Conservation (phyloP, 2,797 vertebrate genomes). For the Meriones psammophilus region DNA sequence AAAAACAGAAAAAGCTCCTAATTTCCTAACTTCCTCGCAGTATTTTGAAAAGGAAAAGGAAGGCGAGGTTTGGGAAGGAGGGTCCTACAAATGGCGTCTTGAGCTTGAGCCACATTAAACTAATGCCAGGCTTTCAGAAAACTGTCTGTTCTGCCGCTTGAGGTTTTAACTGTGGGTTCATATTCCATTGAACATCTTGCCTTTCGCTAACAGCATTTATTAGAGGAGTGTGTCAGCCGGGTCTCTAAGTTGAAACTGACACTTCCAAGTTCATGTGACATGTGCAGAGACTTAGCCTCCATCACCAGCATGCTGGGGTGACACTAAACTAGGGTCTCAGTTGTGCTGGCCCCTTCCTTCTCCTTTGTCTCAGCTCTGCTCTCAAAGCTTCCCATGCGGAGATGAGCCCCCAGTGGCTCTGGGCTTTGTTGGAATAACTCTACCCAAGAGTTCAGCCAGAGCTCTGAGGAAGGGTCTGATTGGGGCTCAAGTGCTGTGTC, state of each 20-base stretch:
- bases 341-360: not conserved
- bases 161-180: not conserved
- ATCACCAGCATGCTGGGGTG: fast-evolving
- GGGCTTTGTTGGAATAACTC: not conserved
- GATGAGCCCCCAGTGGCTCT: fast-evolving
- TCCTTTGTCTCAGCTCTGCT: too few species aligned
- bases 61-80: not conserved
- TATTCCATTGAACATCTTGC: not conserved
- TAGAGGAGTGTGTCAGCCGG: not conserved
- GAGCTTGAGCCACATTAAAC: not conserved
- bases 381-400: fast-evolving
- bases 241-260: not conserved
- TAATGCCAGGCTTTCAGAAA: not conserved
- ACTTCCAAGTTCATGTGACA: too few species aligned
- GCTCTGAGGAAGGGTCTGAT: not conserved
- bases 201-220: not conserved
- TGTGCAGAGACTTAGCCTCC: not conserved
- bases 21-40: not conserved
- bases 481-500: too few species aligned
- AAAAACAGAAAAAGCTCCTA: not conserved
- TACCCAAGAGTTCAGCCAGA: not conserved
- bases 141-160: fast-evolving
- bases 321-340: too few species aligned
- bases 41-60: not conserved
- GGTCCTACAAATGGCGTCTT: not conserved